Conservation (phyloP, 2,797 vertebrate species). For the Pyrocephalus nanus region DNA sequence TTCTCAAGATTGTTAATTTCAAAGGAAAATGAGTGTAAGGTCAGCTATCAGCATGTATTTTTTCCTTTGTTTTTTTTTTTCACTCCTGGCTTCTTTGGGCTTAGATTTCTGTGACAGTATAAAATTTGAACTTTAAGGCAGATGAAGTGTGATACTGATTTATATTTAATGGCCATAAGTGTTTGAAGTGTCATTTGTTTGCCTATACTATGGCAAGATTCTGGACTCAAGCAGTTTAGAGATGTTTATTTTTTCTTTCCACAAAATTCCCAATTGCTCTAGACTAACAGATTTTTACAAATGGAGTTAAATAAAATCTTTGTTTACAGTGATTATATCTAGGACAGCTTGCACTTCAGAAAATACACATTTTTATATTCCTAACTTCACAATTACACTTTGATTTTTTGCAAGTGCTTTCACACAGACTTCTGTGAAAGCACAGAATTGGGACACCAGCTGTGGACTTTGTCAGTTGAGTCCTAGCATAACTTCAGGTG, state of each 20-base stretch:
- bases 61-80: neutral
- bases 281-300: neutral
- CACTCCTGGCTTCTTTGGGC: neutral
- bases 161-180: neutral
- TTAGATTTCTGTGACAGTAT: neutral
- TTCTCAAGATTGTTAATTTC: neutral
- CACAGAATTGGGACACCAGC: neutral
- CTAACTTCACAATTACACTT: conserved; percentile 27
- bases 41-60: neutral
- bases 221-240: neutral
- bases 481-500: neutral
- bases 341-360: conserved; percentile 18
- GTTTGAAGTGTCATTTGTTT: neutral
- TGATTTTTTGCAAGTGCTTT: conserved; percentile 1
- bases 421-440: neutral
- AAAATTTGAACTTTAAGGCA: neutral
- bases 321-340: conserved; percentile 15
- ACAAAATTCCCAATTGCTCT: neutral
- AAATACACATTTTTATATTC: conserved; percentile 2
- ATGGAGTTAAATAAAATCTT: conserved; percentile 4
- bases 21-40: neutral
- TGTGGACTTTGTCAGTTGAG: neutral
- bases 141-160: neutral
- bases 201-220: neutral
- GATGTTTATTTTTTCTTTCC: neutral